These are phyloP conservation scores for Eubucco bourcierii DNA, from an alignment of 2,113 vertebrate species.

Conservation along the genomic window DNA sequence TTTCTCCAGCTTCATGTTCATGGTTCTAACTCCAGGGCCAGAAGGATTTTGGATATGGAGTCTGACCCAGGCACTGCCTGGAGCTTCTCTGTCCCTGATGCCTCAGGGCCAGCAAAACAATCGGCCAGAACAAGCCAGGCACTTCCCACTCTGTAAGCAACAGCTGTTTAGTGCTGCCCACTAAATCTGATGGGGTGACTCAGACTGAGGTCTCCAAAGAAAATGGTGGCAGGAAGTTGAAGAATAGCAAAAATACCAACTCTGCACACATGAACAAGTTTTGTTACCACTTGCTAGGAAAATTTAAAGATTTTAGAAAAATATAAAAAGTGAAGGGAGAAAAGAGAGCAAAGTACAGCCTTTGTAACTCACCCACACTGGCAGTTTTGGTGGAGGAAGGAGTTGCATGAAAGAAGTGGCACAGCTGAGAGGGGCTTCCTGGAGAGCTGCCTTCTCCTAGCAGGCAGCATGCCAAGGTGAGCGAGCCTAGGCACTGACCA, in stretches of 20 bases:
- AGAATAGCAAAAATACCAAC: not conserved
- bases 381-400: not conserved
- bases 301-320: not conserved
- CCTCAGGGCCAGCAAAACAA: not conserved
- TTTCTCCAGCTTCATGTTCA: not conserved
- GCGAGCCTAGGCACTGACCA: not conserved
- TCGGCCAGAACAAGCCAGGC: not conserved
- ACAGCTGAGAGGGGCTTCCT: not conserved
- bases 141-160: not conserved
- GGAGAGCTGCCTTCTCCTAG: not conserved
- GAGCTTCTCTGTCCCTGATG: accelerated
- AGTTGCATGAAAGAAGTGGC: not conserved
- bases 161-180: not conserved
- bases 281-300: not conserved
- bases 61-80: not conserved
- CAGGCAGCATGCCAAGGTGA: not conserved
- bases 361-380: not conserved
- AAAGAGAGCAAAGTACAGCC: not conserved
- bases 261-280: not conserved
- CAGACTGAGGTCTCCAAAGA: not conserved
- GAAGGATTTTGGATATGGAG: not conserved
- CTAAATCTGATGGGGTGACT: not conserved
- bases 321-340: not conserved
- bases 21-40: not conserved
- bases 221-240: not conserved